These are phyloP conservation scores for Campylorhamphus procurvoides DNA, from an alignment of 2,113 vertebrate species.

Conservation along the genomic window DNA sequence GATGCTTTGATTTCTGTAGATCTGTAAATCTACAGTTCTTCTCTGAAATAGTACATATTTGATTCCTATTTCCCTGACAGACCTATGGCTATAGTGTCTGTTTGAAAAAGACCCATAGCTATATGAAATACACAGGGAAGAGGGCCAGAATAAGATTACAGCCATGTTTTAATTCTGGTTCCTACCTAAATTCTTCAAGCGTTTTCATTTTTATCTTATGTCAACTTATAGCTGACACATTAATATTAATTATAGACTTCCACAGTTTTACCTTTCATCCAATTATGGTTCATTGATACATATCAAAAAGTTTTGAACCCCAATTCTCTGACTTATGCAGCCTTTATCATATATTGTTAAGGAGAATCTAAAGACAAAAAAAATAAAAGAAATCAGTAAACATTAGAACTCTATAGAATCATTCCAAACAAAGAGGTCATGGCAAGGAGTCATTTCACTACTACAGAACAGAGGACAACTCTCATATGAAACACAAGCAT, in stretches of 20 bases:
- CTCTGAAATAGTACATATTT: not conserved
- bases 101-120: not conserved
- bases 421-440: not conserved
- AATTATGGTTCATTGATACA: not conserved
- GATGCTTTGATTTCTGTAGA: not conserved
- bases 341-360: not conserved
- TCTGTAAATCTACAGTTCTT: not conserved
- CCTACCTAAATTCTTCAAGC: not conserved
- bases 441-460: not conserved
- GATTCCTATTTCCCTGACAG: not conserved
- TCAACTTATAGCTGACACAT: not conserved
- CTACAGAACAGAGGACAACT: not conserved
- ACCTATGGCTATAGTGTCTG: not conserved
- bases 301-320: not conserved
- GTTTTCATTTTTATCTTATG: not conserved
- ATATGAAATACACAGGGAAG: not conserved
- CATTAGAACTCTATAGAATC: not conserved
- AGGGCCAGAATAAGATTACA: not conserved
- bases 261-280: not conserved
- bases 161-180: not conserved
- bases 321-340: not conserved
- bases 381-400: accelerated
- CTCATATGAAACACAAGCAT: not conserved
- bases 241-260: not conserved
- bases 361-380: not conserved